Conservation (phyloP, 2,888 invertebrate genomes). For the Aelia acuminata region DNA sequence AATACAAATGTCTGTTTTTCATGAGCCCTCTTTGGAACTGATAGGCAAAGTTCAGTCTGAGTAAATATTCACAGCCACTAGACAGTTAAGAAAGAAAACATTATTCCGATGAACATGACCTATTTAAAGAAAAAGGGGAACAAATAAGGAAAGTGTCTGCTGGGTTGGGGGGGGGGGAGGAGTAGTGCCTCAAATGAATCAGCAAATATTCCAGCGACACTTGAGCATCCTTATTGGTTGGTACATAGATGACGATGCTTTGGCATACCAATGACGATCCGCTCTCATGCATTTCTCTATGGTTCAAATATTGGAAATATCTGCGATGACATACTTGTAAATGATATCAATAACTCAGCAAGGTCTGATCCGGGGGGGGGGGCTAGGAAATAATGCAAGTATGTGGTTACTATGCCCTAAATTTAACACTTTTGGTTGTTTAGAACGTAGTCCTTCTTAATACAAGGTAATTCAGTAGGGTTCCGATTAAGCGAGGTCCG, state of each 20-base stretch:
- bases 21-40: too few species aligned
- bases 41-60: not conserved
- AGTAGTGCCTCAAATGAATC: not conserved
- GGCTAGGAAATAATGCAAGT: too few species aligned
- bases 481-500: too few species aligned
- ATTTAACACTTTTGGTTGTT: too few species aligned
- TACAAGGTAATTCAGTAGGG: too few species aligned
- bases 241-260: constrained; percentile 19
- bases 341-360: too few species aligned
- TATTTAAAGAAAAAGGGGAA: not conserved
- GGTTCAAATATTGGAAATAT: not conserved
- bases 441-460: too few species aligned
- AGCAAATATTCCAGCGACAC: not conserved
- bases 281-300: not conserved
- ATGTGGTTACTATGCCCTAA: too few species aligned
- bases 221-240: not conserved
- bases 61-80: not conserved
- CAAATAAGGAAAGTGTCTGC: not conserved
- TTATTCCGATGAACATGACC: not conserved
- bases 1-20: too few species aligned
- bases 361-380: too few species aligned
- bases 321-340: too few species aligned
- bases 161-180: too few species aligned
- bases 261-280: not conserved
- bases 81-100: not conserved